Percentiles rank a stretch among this genome's conserved stretches.
phyloP scores from a whole-genome alignment of 2,113 vertebrate species.

The Cynoglossus semilaevis region DNA sequence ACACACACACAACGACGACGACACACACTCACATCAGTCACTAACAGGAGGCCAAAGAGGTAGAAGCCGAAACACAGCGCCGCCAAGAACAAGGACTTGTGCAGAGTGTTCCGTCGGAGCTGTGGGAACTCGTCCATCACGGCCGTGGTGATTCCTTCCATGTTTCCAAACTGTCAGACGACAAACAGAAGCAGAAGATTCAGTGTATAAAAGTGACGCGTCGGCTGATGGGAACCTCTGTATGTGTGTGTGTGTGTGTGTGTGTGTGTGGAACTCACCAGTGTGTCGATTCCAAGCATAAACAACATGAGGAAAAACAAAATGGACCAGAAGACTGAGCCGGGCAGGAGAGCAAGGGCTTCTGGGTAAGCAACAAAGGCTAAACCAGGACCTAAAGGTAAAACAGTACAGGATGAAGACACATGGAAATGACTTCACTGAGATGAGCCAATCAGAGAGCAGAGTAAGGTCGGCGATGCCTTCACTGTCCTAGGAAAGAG shows the following conservation, averaged over 20 bases:
- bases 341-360: slow-evolving; percentile 81
- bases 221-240: too few species aligned
- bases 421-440: too few species aligned
- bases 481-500: too few species aligned
- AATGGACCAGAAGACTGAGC: slow-evolving; percentile 81
- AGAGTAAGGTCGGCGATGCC: too few species aligned
- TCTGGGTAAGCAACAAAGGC: slow-evolving; percentile 85
- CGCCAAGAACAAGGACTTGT: slow-evolving; percentile 78
- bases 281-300: slow-evolving; percentile 80
- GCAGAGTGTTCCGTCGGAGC: slow-evolving; percentile 67
- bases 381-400: slow-evolving; percentile 76
- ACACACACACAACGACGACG: neutral
- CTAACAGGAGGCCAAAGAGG: slow-evolving; percentile 78
- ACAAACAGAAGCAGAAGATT: slow-evolving; percentile 1
- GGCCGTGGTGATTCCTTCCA: slow-evolving; percentile 82
- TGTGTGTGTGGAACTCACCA: slow-evolving; percentile 63
- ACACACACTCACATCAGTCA: slow-evolving; percentile 74
- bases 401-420: neutral
- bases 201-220: too few species aligned
- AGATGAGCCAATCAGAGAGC: too few species aligned
- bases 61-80: slow-evolving; percentile 77
- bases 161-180: slow-evolving; percentile 80
- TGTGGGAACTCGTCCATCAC: slow-evolving; percentile 80
- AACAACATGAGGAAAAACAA: slow-evolving; percentile 84
- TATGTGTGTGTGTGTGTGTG: too few species aligned